phyloP scores from a whole-genome alignment of 2,797 vertebrate genomes.

The Aldrovandia affinis region DNA sequence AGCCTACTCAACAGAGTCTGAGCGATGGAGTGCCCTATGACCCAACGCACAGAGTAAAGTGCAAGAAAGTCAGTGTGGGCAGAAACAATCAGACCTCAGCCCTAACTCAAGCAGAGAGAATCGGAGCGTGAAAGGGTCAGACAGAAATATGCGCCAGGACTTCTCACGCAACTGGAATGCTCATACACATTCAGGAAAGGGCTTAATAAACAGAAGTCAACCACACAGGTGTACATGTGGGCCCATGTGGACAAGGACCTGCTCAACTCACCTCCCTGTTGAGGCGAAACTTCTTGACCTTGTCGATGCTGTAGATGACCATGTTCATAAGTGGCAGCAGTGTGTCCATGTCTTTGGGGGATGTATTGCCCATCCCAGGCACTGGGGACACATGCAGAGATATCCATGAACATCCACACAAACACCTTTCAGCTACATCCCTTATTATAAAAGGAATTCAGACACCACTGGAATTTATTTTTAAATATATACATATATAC shows the following conservation, averaged over 20 bases:
- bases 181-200: no score
- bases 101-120: no score
- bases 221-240: neutral
- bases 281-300: constrained; percentile 96
- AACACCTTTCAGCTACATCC: neutral
- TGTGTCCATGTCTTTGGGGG: constrained; percentile 98
- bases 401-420: neutral
- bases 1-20: no score
- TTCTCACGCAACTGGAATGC: no score
- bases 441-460: neutral
- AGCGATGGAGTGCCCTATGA: no score
- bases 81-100: no score
- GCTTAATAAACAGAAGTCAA: neutral
- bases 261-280: constrained; percentile 89
- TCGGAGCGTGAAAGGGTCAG: no score
- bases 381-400: constrained; percentile 68
- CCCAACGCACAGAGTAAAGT: no score
- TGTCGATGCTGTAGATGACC: constrained; percentile 98
- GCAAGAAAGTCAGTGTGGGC: no score
- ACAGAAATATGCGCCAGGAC: no score
- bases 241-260: no score
- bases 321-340: constrained; percentile 97
- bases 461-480: neutral
- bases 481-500: no score
- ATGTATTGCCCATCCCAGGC: constrained; percentile 97